Evolutionary conservation across 2,888 invertebrate species (phyloP), one percentile per base, ranked within the genome.

Genomic region (Chaitophorus viminalis): DNA sequence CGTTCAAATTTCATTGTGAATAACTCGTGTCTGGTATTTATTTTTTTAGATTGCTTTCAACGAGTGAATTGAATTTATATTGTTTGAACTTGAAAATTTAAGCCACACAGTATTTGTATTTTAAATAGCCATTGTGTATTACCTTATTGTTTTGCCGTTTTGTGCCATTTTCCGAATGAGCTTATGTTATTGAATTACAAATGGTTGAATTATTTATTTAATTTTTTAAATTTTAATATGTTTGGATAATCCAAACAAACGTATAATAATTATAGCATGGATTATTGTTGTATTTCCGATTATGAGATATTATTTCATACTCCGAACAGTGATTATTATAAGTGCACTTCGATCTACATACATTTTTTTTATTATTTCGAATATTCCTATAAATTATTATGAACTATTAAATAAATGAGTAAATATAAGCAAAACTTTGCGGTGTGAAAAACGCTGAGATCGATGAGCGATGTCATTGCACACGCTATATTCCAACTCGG

Each of bases 11-110:
- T 25, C 31, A 39, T 25, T 65, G 36, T 54, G 72, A 74, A 75
- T 31, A 65, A 39, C 39, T 39, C 33, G 46, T 65, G 75, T 60
- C 31, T 39, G 25, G 46, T 65, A 25, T 68, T n/a, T n/a, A n/a
- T n/a, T n/a, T n/a, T 68, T 79, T 79, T 68, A 39, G n/a, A 29
- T 84, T 65, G 31, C 9, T n/a, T 76, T 76, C 9, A 75, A n/a
- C 11, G 60, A 17, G 17, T 3, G 39, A 33, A 76, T 9, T 25
- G 25, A 65, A 68, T 76, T 76, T 39, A 68, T 39, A 36, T 46
- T 29, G 29, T 31, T 82, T 70, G 14, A 31, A 68, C 1, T 36
- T 21, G 25, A 0, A 25, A 70, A 70, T 70, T 29, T 46, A 46
- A 70, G 21, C 29, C 29, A 70, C 1, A 70, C 0, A 25, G 60